Conservation (phyloP, 23 tunicate species). For the Halocynthia roretzi region DNA sequence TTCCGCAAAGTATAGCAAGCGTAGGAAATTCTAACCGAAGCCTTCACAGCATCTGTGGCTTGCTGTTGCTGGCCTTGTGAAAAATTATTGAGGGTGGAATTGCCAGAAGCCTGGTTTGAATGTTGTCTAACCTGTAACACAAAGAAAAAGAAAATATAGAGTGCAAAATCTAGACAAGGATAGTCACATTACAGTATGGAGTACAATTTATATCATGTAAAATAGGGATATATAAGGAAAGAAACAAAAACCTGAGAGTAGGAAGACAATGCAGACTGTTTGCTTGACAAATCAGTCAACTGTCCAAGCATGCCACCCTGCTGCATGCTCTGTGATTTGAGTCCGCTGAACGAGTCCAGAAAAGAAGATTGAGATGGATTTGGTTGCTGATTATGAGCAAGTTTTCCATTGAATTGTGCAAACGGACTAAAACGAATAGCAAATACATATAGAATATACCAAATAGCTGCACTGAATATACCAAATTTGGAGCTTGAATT, state of each 20-base stretch:
- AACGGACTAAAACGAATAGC: constrained; percentile 24
- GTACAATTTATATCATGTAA: too few species aligned
- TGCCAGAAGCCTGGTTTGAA: neutral
- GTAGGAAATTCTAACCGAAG: constrained; percentile 53
- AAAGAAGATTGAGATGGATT: constrained; percentile 29
- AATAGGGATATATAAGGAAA: too few species aligned
- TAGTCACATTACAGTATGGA: too few species aligned
- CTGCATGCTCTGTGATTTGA: constrained; percentile 16
- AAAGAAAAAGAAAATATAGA: too few species aligned
- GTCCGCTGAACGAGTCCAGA: constrained; percentile 77
- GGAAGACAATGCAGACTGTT: neutral
- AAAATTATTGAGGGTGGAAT: constrained; percentile 25
- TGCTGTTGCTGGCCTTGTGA: constrained; percentile 68
- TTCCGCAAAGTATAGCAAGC: neutral
- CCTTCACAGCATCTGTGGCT: constrained; percentile 82
- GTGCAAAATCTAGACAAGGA: too few species aligned
- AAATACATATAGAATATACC: neutral
- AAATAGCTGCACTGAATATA: too few species aligned
- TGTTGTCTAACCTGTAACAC: neutral
- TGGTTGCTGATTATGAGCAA: constrained; percentile 16
- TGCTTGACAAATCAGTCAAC: constrained; percentile 44
- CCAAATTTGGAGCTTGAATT: too few species aligned
- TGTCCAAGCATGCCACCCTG: constrained; percentile 42
- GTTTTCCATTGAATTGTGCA: constrained; percentile 40
- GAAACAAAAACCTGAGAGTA: constrained; percentile 4